phyloP scores from a whole-genome alignment of 2,113 vertebrate species.

The Holacanthus passer region DNA sequence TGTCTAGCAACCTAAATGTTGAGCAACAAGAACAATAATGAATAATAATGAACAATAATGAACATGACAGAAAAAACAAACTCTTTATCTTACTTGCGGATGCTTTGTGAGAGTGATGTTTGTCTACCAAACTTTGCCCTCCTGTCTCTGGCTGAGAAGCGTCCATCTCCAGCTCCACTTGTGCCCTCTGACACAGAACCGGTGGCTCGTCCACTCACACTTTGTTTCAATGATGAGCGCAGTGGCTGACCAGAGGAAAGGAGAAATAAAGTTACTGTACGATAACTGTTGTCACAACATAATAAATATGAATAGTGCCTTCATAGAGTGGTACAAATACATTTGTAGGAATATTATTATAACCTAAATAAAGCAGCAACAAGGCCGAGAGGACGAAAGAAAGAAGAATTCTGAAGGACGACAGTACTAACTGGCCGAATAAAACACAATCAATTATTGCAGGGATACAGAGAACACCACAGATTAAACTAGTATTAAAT shows the following conservation, averaged over 20 bases:
- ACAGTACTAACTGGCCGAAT: not conserved
- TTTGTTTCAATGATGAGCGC: conserved; percentile 87
- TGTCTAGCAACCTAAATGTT: not conserved
- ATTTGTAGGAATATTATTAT: not conserved
- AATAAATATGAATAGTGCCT: not conserved
- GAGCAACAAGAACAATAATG: not conserved
- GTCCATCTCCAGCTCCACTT: conserved; percentile 56
- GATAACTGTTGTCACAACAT: not conserved
- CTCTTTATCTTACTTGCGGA: conserved; percentile 87
- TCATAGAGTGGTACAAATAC: not conserved
- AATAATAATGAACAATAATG: not conserved
- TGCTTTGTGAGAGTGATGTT: conserved; percentile 94
- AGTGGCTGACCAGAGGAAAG: conserved; percentile 78
- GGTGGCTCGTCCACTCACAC: conserved; percentile 83
- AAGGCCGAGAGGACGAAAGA: not conserved
- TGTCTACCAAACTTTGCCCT: conserved; percentile 86
- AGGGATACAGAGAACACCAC: not conserved
- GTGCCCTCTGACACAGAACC: conserved; percentile 67
- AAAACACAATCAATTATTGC: conserved; percentile 1
- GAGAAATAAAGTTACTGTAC: not conserved
- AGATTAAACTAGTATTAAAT: not conserved
- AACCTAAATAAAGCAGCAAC: not conserved
- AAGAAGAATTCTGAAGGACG: not conserved
- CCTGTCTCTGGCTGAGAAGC: conserved; percentile 64
- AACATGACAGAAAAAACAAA: not conserved